phyloP scores from a whole-genome alignment of 2,797 vertebrate genomes.

The Myotis vivesi region DNA sequence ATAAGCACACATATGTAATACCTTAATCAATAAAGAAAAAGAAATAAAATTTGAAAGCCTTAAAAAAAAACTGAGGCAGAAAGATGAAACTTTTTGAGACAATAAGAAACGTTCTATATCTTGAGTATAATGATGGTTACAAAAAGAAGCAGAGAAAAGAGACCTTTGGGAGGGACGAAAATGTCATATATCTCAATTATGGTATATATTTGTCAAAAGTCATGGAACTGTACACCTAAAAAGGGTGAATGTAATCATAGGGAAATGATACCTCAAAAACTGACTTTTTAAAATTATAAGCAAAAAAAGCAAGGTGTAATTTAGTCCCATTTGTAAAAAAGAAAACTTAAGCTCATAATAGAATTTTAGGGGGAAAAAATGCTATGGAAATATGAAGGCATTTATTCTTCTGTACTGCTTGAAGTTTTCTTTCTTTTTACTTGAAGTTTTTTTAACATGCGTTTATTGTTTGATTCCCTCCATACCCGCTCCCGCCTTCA shows the following conservation, averaged over 20 bases:
- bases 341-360: neutral
- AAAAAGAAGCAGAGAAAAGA: neutral
- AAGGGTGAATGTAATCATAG: neutral
- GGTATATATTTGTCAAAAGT: slow-evolving; percentile 16
- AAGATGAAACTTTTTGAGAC: neutral
- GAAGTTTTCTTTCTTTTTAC: neutral
- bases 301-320: neutral
- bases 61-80: neutral
- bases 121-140: neutral
- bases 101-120: neutral
- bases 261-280: neutral
- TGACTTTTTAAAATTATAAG: neutral
- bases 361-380: neutral
- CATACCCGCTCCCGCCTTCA: neutral
- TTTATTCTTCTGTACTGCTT: neutral
- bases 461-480: neutral
- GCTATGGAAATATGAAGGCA: neutral
- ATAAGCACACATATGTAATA: too few relatives aligned
- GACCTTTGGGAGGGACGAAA: neutral
- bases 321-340: neutral
- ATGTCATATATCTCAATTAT: neutral
- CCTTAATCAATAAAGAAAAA: neutral
- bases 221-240: neutral
- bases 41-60: neutral
- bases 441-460: neutral